These are phyloP conservation scores for Syrphus vitripennis DNA, from an alignment of 2,888 invertebrate species.

Conservation along the genomic window DNA sequence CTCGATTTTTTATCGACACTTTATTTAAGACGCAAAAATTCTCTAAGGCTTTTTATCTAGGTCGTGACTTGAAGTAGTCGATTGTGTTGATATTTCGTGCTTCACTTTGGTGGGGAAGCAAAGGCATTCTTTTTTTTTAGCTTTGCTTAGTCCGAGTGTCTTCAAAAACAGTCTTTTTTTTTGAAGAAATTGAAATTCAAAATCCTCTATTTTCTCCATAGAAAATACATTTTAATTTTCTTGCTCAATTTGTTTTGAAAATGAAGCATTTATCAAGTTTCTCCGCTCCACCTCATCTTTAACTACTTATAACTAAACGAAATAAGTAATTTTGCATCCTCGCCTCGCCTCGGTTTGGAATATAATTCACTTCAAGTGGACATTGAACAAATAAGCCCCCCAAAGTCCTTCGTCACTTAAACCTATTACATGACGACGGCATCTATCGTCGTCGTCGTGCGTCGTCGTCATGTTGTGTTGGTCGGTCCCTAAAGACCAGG, in stretches of 20 bases:
- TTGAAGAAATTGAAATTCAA: not conserved
- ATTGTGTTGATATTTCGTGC: not conserved
- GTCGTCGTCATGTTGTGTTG: not conserved
- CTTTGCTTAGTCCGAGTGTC: too few relatives aligned
- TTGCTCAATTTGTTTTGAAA: not conserved
- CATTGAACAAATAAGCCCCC: not conserved
- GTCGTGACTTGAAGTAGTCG: not conserved
- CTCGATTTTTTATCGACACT: conserved; percentile 37
- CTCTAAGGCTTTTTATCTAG: not conserved
- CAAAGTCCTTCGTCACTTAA: not conserved
- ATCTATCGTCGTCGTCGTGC: not conserved
- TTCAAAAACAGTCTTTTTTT: too few relatives aligned
- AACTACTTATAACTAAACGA: not conserved
- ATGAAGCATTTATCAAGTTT: not conserved
- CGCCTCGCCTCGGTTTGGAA: not conserved
- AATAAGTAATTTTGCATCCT: not conserved
- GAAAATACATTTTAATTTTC: not conserved
- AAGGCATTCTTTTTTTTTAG: not conserved
- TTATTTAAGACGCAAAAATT: not conserved
- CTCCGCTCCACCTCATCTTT: not conserved
- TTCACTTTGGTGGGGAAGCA: not conserved
- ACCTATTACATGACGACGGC: not conserved
- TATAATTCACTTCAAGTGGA: not conserved
- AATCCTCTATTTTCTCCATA: too few relatives aligned
- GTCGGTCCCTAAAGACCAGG: not conserved